Evolutionary conservation across 2,888 invertebrate species (phyloP).

Genomic region (Tetramorium bicarinatum): DNA sequence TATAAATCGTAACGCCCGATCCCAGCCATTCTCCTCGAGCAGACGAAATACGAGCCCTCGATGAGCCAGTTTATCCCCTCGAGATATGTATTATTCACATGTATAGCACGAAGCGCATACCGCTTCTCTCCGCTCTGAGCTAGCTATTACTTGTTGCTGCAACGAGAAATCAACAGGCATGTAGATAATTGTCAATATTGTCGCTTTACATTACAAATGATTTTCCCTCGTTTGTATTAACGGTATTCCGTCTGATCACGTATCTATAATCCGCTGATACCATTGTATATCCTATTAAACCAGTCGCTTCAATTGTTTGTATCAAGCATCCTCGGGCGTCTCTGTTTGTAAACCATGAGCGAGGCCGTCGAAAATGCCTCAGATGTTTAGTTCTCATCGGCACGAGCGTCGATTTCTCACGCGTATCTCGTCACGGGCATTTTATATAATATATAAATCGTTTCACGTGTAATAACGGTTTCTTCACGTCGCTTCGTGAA

Average conservation of each 20-base stretch:
- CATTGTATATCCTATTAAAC: neutral
- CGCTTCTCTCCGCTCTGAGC: neutral
- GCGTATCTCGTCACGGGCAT: neutral
- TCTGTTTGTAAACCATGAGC: conserved; percentile 35
- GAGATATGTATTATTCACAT: neutral
- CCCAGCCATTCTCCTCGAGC: neutral
- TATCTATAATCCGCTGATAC: neutral
- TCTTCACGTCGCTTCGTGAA: neutral
- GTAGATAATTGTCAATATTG: neutral
- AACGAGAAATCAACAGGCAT: conserved; percentile 1
- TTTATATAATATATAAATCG: neutral
- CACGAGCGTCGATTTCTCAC: neutral
- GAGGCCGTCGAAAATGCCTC: neutral
- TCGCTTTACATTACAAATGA: conserved; percentile 9
- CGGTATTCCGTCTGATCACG: neutral
- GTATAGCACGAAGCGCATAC: neutral
- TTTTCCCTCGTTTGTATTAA: neutral
- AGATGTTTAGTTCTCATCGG: neutral
- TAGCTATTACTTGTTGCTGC: conserved; percentile 36
- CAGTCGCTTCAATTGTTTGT: neutral
- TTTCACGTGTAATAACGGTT: neutral
- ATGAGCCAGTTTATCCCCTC: neutral
- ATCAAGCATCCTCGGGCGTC: neutral
- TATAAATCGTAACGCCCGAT: neutral
- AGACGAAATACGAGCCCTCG: neutral